These are phyloP conservation scores for Drosophila cyrtoloma DNA, from an alignment of 2,888 invertebrate species.

Conservation along the genomic window DNA sequence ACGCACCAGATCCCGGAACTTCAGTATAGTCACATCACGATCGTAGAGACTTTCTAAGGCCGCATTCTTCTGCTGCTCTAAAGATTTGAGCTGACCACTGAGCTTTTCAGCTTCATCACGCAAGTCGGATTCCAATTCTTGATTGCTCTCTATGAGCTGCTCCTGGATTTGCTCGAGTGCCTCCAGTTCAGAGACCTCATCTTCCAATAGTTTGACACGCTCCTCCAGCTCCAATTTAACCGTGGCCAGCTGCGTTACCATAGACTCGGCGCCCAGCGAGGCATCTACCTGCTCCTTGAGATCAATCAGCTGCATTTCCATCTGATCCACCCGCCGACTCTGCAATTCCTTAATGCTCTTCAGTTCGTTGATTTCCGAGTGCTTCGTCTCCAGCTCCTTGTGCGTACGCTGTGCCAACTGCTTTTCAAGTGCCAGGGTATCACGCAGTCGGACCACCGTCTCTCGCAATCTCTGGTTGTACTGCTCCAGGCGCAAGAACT, in stretches of 20 bases:
- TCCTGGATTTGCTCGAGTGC: constrained; percentile 98
- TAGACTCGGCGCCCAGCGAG: constrained; percentile 98
- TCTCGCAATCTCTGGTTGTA: constrained; percentile 97
- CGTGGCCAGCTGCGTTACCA: constrained; percentile 97
- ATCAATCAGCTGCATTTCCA: constrained; percentile 95
- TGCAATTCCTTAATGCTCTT: constrained; percentile 95
- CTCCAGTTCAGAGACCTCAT: constrained; percentile 96
- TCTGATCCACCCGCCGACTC: constrained; percentile 90
- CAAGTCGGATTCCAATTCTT: constrained; percentile 96
- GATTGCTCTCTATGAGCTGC: constrained; percentile 96
- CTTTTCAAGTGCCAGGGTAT: constrained; percentile 97
- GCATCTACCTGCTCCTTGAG: constrained; percentile 98
- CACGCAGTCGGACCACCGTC: constrained; percentile 96
- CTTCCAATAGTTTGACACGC: constrained; percentile 93
- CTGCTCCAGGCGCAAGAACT: constrained; percentile 94
- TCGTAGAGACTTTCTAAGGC: constrained; percentile 96
- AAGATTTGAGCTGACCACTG: constrained; percentile 91
- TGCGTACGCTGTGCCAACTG: constrained; percentile 94
- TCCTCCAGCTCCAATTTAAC: constrained; percentile 97
- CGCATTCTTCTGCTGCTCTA: constrained; percentile 93
- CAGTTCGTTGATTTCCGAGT: constrained; percentile 93
- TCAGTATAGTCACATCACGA: constrained; percentile 95
- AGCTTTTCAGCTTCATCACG: constrained; percentile 97
- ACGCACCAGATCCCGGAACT: constrained; percentile 97
- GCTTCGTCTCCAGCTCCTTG: constrained; percentile 96